These are phyloP conservation scores for Halichondria panicea DNA, from an alignment of 37 sponge, comb jelly and placozoan species.

Conservation along the genomic window DNA sequence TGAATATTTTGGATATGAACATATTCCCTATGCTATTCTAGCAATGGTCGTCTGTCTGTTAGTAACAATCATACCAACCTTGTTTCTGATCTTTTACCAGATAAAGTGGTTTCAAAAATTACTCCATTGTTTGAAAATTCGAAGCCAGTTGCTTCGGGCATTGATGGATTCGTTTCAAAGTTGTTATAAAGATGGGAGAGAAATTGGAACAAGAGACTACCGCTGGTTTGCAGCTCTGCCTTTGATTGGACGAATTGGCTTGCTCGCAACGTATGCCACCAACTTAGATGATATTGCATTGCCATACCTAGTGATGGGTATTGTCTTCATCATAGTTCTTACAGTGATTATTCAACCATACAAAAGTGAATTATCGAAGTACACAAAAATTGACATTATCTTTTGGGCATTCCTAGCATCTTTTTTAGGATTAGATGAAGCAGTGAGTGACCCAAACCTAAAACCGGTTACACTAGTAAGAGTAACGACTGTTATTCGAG, in stretches of 20 bases:
- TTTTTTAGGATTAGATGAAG: not conserved
- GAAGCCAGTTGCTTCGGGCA: slow-evolving; percentile 8
- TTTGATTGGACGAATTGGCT: slow-evolving; percentile 37
- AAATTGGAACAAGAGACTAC: slow-evolving; percentile 28
- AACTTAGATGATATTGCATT: not conserved
- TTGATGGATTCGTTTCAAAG: slow-evolving; percentile 62
- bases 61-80: slow-evolving; percentile 44
- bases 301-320: not conserved
- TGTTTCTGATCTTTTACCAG: slow-evolving; percentile 31
- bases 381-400: not conserved
- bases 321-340: not conserved
- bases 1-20: slow-evolving; percentile 28
- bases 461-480: not conserved
- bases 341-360: slow-evolving; percentile 1
- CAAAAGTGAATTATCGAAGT: not conserved
- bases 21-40: slow-evolving; percentile 42
- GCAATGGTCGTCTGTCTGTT: slow-evolving; percentile 12
- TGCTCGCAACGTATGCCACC: slow-evolving; percentile 23
- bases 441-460: not conserved
- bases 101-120: slow-evolving; percentile 2
- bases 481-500: not conserved
- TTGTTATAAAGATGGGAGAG: slow-evolving; percentile 69
- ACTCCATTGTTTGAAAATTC: not conserved
- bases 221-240: slow-evolving; percentile 62
- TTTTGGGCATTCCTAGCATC: not conserved